Percentiles rank a stretch among this genome's conserved stretches.
phyloP scores from a whole-genome alignment of 2,113 vertebrate species.

The Nothoprocta perdicaria region DNA sequence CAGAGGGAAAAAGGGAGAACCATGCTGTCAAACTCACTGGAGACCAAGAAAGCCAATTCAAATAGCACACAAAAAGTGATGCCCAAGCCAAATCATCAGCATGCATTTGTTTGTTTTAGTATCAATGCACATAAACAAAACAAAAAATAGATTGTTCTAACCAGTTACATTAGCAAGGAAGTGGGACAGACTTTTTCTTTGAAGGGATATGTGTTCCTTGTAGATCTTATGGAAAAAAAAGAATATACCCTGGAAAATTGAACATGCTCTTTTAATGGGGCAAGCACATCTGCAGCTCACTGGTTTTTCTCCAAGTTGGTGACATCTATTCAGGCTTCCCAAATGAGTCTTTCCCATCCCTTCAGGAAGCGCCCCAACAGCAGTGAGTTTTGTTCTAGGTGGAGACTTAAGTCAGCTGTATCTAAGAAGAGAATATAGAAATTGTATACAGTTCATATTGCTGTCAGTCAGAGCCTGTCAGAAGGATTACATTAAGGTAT shows the following conservation, averaged over 20 bases:
- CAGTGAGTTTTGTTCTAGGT: not conserved
- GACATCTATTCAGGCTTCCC: not conserved
- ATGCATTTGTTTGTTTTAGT: no score
- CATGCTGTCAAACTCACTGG: no score
- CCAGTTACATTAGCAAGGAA: not conserved
- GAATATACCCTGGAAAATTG: not conserved
- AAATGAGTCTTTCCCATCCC: not conserved
- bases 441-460: not conserved
- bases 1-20: no score
- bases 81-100: no score
- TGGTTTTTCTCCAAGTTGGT: not conserved
- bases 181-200: not conserved
- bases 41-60: no score
- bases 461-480: not conserved
- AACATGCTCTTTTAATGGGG: not conserved
- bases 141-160: not conserved
- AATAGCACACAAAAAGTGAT: no score
- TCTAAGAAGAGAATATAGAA: not conserved
- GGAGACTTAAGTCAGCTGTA: not conserved
- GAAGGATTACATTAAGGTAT: not conserved
- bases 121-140: no score
- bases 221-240: not conserved
- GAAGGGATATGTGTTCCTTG: not conserved
- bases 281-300: not conserved
- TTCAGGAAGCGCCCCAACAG: not conserved